These are phyloP conservation scores for Popillia japonica DNA, from an alignment of 1,140 invertebrate genomes.

Conservation along the genomic window DNA sequence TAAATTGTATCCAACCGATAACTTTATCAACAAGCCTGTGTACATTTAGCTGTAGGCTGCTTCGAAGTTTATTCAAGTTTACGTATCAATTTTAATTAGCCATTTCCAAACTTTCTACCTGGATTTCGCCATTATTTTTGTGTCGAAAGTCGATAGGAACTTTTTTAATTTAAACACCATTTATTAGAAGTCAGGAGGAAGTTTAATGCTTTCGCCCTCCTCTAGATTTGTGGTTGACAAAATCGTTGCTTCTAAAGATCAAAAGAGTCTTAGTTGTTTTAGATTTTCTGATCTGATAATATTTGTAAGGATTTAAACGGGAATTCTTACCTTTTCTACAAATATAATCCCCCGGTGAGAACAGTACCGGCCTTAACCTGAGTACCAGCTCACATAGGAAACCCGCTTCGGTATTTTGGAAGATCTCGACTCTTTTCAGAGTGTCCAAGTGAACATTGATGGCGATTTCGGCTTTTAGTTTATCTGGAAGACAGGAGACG, in stretches of 20 bases:
- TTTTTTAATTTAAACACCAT: constrained; percentile 27
- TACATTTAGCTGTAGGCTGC: background rate
- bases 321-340: constrained; percentile 90
- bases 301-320: background rate
- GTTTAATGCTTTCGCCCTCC: too few species aligned
- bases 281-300: too few species aligned
- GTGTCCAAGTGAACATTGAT: constrained; percentile 99
- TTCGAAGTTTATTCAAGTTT: constrained; percentile 17
- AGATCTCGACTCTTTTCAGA: constrained; percentile 96
- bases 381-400: constrained; percentile 97
- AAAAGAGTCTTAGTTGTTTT: too few species aligned
- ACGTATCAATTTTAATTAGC: constrained; percentile 27
- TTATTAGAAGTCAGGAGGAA: constrained; percentile 14
- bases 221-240: too few species aligned
- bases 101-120: constrained; percentile 22
- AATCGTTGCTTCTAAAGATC: too few species aligned
- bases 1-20: constrained; percentile 13
- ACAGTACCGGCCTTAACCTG: constrained; percentile 91
- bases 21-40: background rate
- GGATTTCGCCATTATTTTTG: constrained; percentile 2
- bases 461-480: constrained; percentile 97
- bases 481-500: constrained; percentile 94
- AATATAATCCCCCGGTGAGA: constrained; percentile 98
- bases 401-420: constrained; percentile 98
- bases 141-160: background rate